These are phyloP conservation scores for Tachuris rubrigastra DNA, from an alignment of 2,113 vertebrate species.

Conservation along the genomic window DNA sequence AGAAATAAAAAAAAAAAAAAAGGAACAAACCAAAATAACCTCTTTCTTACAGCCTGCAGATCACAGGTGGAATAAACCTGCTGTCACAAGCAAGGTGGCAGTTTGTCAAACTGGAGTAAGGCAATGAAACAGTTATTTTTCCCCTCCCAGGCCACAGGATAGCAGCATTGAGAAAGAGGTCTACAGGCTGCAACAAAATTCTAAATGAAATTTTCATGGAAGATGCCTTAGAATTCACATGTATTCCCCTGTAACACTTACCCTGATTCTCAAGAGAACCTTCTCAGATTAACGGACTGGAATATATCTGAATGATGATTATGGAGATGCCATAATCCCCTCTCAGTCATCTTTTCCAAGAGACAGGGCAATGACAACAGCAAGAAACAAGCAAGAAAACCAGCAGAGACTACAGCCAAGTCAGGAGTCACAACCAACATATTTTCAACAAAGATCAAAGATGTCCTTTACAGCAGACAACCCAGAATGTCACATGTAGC, in stretches of 20 bases:
- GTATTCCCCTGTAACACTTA: not conserved
- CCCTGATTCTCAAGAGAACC: slow-evolving; percentile 17
- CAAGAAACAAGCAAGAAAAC: slow-evolving; percentile 17
- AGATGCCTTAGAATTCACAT: not conserved
- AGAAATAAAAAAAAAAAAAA: not conserved
- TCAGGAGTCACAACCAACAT: not conserved
- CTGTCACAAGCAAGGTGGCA: not conserved
- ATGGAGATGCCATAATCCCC: slow-evolving; percentile 15
- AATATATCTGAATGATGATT: slow-evolving; percentile 2
- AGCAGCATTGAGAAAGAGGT: not conserved
- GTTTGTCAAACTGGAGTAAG: not conserved
- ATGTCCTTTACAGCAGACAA: not conserved
- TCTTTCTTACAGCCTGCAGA: not conserved
- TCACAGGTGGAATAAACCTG: not conserved
- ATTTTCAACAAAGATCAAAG: not conserved
- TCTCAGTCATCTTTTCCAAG: slow-evolving; percentile 15
- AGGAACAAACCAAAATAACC: not conserved
- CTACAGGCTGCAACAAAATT: not conserved
- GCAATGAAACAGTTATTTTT: not conserved
- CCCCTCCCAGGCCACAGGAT: not conserved
- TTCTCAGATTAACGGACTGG: not conserved
- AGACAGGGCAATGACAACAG: not conserved
- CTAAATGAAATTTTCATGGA: not conserved
- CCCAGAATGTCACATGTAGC: not conserved
- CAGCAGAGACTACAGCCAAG: not conserved